A percentile compares a stretch with the other conserved stretches of the same genome.
Evolutionary conservation across 2,797 vertebrate genomes (phyloP).

Genomic region (Onychomys torridus): DNA sequence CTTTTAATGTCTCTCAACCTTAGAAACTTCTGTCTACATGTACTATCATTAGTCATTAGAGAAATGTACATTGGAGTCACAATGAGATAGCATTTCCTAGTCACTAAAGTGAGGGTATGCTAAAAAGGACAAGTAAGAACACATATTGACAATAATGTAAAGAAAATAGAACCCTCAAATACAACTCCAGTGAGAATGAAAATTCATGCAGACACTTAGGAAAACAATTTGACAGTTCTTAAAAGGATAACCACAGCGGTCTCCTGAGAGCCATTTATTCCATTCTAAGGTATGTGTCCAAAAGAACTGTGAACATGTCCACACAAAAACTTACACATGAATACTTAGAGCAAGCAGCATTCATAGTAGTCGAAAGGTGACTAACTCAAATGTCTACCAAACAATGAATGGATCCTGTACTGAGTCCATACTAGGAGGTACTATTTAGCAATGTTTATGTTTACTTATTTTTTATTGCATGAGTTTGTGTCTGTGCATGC

Average conservation of each 20-base stretch:
- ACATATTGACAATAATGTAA: neutral
- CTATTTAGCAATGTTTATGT: neutral
- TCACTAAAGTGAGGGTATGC: neutral
- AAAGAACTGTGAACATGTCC: conserved; percentile 13
- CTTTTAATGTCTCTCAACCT: no score
- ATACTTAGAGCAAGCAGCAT: neutral
- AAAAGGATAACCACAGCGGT: neutral
- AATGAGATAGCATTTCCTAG: neutral
- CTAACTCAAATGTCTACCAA: conserved; percentile 25
- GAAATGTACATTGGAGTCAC: conserved; percentile 22
- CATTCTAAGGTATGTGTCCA: neutral
- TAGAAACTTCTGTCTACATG: no score
- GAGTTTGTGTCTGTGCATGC: neutral
- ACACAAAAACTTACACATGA: neutral
- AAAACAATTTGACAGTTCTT: neutral
- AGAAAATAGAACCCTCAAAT: neutral
- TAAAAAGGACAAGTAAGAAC: conserved; percentile 11
- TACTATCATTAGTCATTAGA: neutral
- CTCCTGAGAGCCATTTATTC: neutral
- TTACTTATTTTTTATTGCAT: neutral
- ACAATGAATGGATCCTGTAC: neutral
- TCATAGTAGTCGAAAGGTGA: neutral
- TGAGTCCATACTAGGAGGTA: neutral
- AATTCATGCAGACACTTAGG: neutral
- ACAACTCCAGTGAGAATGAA: neutral